phyloP scores from a whole-genome alignment of 2,888 invertebrate genomes.

The Macaria liturata region DNA sequence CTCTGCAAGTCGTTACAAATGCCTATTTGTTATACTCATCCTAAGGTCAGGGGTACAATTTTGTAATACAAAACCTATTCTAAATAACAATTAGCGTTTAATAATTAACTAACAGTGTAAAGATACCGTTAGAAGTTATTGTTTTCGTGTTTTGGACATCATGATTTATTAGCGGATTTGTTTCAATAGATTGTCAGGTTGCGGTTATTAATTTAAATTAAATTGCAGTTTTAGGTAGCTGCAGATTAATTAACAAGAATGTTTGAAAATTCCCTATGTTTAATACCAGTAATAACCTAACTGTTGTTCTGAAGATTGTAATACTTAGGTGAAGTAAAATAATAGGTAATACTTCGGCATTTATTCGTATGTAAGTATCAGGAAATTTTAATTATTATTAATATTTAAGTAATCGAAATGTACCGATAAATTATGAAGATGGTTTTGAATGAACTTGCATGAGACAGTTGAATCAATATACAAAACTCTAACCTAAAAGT shows the following conservation, averaged over 20 bases:
- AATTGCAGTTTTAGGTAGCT: not conserved
- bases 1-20: constrained; percentile 51
- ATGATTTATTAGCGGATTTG: constrained; percentile 16
- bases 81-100: constrained; percentile 30
- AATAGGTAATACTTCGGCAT: too few relatives aligned
- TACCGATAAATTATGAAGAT: too few relatives aligned
- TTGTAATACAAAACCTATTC: constrained; percentile 34
- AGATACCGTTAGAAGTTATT: constrained; percentile 10
- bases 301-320: too few relatives aligned
- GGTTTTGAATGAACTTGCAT: too few relatives aligned
- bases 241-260: not conserved
- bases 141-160: constrained; percentile 7
- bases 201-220: constrained; percentile 5
- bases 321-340: too few relatives aligned
- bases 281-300: too few relatives aligned
- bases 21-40: constrained; percentile 62
- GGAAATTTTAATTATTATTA: too few relatives aligned
- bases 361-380: too few relatives aligned
- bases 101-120: constrained; percentile 16
- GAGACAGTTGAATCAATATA: too few relatives aligned
- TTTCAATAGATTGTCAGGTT: constrained; percentile 8
- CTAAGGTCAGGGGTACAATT: constrained; percentile 61
- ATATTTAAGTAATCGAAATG: too few relatives aligned
- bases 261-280: too few relatives aligned
- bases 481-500: too few relatives aligned